phyloP scores from a whole-genome alignment of 1,140 invertebrate species.

The Microplitis mediator region DNA sequence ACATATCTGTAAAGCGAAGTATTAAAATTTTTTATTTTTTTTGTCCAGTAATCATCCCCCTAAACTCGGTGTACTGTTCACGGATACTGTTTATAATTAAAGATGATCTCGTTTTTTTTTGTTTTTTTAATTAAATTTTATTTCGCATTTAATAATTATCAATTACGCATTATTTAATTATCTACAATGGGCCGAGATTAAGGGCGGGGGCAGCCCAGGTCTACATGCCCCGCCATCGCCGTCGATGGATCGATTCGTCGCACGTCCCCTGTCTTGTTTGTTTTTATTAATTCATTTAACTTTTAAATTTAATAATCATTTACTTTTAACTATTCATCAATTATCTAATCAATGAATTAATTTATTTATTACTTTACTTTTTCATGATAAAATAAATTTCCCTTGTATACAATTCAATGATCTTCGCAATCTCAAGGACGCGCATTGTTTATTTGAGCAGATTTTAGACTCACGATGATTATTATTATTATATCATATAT shows the following conservation, averaged over 20 bases:
- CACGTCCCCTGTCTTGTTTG: constrained; percentile 27
- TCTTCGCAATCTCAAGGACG: background rate
- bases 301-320: background rate
- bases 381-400: too few species aligned
- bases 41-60: constrained; percentile 37
- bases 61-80: constrained; percentile 41
- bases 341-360: background rate
- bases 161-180: constrained; percentile 54
- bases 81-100: constrained; percentile 34
- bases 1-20: constrained; percentile 53
- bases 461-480: background rate
- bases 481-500: background rate
- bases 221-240: constrained; percentile 62
- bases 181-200: constrained; percentile 63
- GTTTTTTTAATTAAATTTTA: background rate
- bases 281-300: constrained; percentile 20
- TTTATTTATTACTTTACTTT: constrained; percentile 2
- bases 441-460: background rate
- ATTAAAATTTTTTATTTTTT: constrained; percentile 35
- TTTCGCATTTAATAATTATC: constrained; percentile 41
- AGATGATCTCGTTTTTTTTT: constrained; percentile 34
- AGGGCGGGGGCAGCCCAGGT: constrained; percentile 61
- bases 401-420: too few species aligned
- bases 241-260: constrained; percentile 40
- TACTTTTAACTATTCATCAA: background rate